Conservation (phyloP, 2,888 invertebrate species). For the Chaetogeoica ovagalla region DNA sequence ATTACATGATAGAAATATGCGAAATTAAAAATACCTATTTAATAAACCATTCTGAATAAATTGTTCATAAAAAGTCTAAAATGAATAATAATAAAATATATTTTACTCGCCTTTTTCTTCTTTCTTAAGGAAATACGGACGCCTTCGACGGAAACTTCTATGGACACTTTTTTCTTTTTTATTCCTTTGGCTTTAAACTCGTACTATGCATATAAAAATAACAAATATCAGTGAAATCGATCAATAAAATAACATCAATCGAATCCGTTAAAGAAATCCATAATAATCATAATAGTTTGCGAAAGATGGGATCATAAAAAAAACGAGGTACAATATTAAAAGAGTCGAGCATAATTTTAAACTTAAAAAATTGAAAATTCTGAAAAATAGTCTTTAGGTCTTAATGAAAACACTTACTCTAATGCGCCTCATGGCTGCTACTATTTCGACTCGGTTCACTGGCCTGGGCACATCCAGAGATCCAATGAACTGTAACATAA, state of each 20-base stretch:
- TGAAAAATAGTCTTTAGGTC: neutral
- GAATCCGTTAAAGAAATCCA: neutral
- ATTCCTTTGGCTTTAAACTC: conserved; percentile 98
- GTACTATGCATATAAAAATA: conserved; percentile 72
- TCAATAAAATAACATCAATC: neutral
- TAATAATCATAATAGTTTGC: neutral
- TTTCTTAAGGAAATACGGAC: conserved; percentile 85
- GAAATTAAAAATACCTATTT: neutral
- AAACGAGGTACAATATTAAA: neutral
- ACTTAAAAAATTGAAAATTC: neutral
- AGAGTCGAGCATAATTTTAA: neutral
- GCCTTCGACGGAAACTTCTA: conserved; percentile 93
- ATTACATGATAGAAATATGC: neutral
- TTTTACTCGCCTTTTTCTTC: conserved; percentile 65
- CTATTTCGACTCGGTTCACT: conserved; percentile 95
- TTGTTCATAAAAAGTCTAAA: conserved; percentile 19
- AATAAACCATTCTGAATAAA: conserved; percentile 34
- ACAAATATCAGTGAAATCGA: conserved; percentile 35
- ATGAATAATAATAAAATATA: neutral
- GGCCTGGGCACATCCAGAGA: conserved; percentile 96
- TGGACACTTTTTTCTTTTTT: conserved; percentile 95
- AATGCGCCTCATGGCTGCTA: conserved; percentile 97
- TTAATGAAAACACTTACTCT: conserved; percentile 74
- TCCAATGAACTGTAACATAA: conserved; percentile 86
- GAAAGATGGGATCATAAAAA: neutral